Percentiles rank a stretch among this genome's conserved stretches.
Conservation (phyloP, 2,113 vertebrate species). For the Regulus satrapa region DNA sequence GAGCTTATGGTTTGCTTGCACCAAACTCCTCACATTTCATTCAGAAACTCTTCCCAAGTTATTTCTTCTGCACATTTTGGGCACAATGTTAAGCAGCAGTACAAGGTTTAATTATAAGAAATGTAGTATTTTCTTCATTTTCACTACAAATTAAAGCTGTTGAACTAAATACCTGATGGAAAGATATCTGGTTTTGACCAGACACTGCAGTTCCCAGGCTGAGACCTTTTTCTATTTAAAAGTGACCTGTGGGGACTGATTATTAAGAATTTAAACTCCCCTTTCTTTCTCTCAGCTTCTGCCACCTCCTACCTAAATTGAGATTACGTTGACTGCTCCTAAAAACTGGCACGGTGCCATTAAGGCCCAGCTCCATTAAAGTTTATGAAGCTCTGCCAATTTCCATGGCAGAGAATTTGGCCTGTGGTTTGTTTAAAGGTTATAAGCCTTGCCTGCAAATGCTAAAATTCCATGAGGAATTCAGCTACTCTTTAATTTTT, state of each 20-base stretch:
- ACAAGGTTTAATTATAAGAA: background rate
- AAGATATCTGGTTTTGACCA: background rate
- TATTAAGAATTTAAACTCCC: background rate
- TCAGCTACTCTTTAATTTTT: background rate
- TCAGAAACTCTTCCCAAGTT: background rate
- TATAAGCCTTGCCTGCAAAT: background rate
- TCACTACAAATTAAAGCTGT: background rate
- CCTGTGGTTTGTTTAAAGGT: conserved; percentile 18
- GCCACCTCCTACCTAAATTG: background rate
- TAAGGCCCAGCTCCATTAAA: background rate
- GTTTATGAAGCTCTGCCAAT: conserved; percentile 21
- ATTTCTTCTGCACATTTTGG: background rate
- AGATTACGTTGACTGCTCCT: background rate
- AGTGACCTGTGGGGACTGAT: background rate
- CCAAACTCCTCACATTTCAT: background rate
- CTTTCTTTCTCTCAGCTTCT: background rate
- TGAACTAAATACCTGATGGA: background rate
- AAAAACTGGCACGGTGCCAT: background rate
- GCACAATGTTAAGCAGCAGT: background rate
- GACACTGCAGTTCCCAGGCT: background rate
- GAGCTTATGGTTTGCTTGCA: background rate
- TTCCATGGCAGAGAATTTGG: background rate
- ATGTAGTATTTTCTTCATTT: background rate
- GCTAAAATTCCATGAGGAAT: background rate
- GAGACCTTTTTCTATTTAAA: background rate